phyloP scores from a whole-genome alignment of 2,888 invertebrate genomes.

The Monochamus alternatus region DNA sequence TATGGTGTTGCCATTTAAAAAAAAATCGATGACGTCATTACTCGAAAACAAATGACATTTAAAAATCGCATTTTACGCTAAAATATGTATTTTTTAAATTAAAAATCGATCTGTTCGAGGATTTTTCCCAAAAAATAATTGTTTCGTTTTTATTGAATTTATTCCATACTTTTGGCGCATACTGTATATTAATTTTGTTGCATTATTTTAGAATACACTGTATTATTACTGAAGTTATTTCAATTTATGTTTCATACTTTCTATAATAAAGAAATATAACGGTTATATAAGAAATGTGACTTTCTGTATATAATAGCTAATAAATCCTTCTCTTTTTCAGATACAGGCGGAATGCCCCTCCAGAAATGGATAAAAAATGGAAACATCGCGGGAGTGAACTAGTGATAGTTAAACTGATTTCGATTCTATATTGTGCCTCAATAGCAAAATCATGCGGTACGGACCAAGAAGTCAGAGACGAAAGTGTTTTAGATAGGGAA shows the following conservation, averaged over 20 bases:
- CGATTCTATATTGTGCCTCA: constrained; percentile 52
- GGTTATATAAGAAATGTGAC: background rate
- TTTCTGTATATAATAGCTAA: background rate
- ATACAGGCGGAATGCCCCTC: constrained; percentile 24
- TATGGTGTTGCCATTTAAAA: no score
- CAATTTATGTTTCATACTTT: background rate
- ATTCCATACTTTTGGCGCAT: no score
- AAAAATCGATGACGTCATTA: no score
- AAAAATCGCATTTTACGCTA: no score
- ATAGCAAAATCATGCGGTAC: constrained; percentile 53
- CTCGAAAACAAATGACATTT: no score
- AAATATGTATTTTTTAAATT: no score
- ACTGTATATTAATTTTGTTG: no score
- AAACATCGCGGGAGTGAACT: constrained; percentile 56
- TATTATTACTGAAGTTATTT: no score
- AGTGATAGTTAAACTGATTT: constrained; percentile 55
- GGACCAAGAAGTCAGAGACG: constrained; percentile 50
- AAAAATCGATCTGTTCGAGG: no score
- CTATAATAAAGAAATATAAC: background rate
- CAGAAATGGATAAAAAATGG: constrained; percentile 60
- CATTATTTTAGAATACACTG: no score
- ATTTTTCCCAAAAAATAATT: no score
- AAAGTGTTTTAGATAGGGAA: constrained; percentile 71
- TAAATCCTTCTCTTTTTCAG: constrained; percentile 22
- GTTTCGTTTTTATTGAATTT: no score